Evolutionary conservation across 2,113 vertebrate genomes (phyloP).

Genomic region (Boleophthalmus pectinirostris): DNA sequence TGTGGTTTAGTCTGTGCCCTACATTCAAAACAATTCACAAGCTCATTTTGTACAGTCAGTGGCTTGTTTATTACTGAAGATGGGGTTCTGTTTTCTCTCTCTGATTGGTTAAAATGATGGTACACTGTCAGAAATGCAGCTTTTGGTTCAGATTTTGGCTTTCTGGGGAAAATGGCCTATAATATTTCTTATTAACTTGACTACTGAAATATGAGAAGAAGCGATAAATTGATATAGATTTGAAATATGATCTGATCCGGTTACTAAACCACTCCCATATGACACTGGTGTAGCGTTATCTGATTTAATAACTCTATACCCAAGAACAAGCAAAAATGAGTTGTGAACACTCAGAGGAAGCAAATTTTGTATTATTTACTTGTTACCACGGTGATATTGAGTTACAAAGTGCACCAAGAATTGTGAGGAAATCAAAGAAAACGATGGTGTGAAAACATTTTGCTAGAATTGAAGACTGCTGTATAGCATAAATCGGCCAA

Average conservation of each 20-base stretch:
- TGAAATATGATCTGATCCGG: too few species aligned
- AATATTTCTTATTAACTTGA: too few species aligned
- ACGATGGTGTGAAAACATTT: background rate
- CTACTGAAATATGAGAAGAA: too few species aligned
- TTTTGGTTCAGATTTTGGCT: background rate
- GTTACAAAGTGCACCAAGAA: too few species aligned
- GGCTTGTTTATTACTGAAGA: background rate
- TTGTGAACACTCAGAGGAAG: background rate
- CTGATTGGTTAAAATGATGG: background rate
- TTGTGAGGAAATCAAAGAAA: too few species aligned
- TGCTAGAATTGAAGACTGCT: background rate
- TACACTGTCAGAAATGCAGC: background rate
- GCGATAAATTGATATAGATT: too few species aligned
- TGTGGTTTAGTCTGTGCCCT: constrained; percentile 19
- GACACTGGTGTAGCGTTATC: too few species aligned
- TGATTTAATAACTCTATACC: too few species aligned
- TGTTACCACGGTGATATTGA: background rate
- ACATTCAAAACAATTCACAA: constrained; percentile 19
- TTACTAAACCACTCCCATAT: too few species aligned
- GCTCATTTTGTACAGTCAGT: background rate
- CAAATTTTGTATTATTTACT: background rate
- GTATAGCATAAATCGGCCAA: background rate
- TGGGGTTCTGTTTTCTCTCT: background rate
- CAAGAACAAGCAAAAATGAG: too few species aligned
- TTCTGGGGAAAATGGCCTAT: too few species aligned